Evolutionary conservation across 1,140 invertebrate genomes (phyloP), one percentile per base, ranked within the genome.

Genomic region (Pseudomyrmex cubaensis): DNA sequence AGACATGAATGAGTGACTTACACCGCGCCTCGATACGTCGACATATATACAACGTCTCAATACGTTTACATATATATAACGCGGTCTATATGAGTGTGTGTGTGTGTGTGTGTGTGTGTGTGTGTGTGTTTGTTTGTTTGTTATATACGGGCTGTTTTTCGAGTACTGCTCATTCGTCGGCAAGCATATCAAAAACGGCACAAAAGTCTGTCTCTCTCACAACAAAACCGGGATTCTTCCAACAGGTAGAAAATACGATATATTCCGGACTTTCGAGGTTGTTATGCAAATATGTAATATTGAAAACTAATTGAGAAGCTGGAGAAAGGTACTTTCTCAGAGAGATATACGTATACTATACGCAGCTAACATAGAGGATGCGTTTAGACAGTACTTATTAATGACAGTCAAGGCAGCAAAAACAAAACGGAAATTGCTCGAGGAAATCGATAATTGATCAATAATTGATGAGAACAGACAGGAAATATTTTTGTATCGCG

Each of bases 1-100:
- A 82, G 86, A 83, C 86, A 89, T 89, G 90, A 90, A 90, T 90
- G 90, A 89, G 87, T 90, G 89, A 90, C 78, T 90, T 89, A 90
- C 73, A 59, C 48, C 78, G 59, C 69, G 61, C 67, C n/a, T 56
- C 59, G 72, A 83, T 85, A 77, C 80, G 73, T 72, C 25, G 52
- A 50, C 63, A 83, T 35, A 7, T 25, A 57, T 66, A 69, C 59
- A 61, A 56, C 56, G 83, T 63, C 20, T 56, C 59, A 66, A 83
- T 84, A 77, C 85, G 73, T 72, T 20, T 57, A 50, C 62, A 83
- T 35, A 35, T 22, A 57, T 66, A 69, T 50, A 61, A 56, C 54
- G 80, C 25, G 5, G 25, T 35, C 4, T 35, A 35, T 35, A 35
- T 22, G 52, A n/a, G n/a, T n/a, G 22, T 22, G 22, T 22, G 22